A percentile compares a stretch with the other conserved stretches of the same genome.
Conservation (phyloP, 2,888 invertebrate species). For the Phyllotreta striolata region DNA sequence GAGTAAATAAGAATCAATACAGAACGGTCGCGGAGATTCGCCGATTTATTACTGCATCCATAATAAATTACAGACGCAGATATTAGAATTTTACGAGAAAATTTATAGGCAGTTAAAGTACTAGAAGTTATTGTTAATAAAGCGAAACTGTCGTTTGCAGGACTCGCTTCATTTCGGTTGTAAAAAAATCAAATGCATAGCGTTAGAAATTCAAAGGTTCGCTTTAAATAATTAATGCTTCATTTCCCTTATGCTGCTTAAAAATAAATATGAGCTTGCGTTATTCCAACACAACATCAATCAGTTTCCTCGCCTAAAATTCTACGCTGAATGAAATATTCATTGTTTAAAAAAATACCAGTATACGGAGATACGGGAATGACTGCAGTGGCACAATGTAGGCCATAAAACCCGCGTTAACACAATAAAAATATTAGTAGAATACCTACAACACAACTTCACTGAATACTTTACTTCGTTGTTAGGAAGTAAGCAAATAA, state of each 20-base stretch:
- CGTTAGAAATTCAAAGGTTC: too few species aligned
- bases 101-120: not conserved
- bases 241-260: too few species aligned
- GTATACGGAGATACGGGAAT: constrained; percentile 5
- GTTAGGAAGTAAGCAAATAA: not conserved
- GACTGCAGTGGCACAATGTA: not conserved
- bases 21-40: constrained; percentile 7
- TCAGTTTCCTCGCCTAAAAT: constrained; percentile 7
- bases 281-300: constrained; percentile 10
- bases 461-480: not conserved
- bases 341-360: constrained; percentile 8
- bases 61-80: constrained; percentile 8
- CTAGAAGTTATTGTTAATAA: too few species aligned
- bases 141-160: too few species aligned
- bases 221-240: too few species aligned
- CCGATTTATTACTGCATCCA: constrained; percentile 15
- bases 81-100: constrained; percentile 11
- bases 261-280: not conserved
- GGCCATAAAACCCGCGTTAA: not conserved
- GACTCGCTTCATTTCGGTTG: too few species aligned
- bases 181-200: too few species aligned
- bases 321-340: constrained; percentile 9
- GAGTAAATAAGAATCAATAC: constrained; percentile 24
- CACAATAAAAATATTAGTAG: constrained; percentile 15
- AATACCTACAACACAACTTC: not conserved